Base-by-base conservation (phyloP, 2,888 invertebrate species). In the Andricus curvator region DNA sequence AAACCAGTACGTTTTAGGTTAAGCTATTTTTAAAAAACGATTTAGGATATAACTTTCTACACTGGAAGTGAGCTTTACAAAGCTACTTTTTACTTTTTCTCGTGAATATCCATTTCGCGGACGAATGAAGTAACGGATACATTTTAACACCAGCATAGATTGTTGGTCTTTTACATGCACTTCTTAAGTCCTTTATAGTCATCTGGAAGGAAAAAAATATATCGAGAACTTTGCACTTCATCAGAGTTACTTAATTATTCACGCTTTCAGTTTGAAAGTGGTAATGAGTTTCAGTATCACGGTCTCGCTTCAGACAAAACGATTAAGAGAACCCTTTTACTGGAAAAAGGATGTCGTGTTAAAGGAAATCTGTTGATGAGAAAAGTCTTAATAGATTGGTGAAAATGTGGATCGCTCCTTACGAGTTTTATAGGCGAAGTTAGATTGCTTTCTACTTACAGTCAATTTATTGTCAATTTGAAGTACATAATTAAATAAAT, bases 251-350 rank as follows among this genome's bases (percentile, higher is more conserved):
- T 74, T 74, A 56, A 56, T 74, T 60, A 56, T 74, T 56, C 74
- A 33, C 56, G 37, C 33, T 74, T 74, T 74, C 56, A 56, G 74
- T 51, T 74, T 74, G 33, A 74, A 74, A 74, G 56, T 74, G 74
- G n/a, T 56, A 74, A 74, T 74, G 74, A 74, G 74, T 74, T 74
- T 74, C 37, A 33, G 74, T 74, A 74, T 74, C 56, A 74, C 20
- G 33, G 56, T 74, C 51, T 74, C 29, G 33, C 41, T 67, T 67
- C 22, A n/a, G 41, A 56, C 51, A 37, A 74, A 74, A 74, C 74
- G 74, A 74, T 74, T 74, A 74, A 29, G 33, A 74, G 74, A 56
- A 74, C 74, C 74, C 20, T 74, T 74, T 74, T 25, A 60, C 29
- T 56, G n/a, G n/a, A 56, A 56, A 37, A 56, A 74, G 56, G n/a